Percentiles rank a stretch among this genome's conserved stretches.
These are phyloP conservation scores for Spilosoma lubricipeda DNA, from an alignment of 2,888 invertebrate species.

Conservation along the genomic window DNA sequence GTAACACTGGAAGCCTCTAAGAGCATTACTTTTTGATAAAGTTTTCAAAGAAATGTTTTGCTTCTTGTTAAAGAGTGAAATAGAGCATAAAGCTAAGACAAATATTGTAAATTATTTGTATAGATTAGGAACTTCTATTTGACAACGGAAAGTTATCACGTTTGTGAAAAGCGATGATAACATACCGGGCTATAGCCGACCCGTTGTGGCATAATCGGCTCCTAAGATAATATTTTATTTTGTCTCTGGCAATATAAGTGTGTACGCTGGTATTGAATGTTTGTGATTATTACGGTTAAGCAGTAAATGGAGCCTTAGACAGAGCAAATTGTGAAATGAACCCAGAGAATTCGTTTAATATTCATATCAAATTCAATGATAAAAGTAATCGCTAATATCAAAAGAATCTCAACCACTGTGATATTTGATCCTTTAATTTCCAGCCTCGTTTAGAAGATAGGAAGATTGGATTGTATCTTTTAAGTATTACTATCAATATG, in stretches of 20 bases:
- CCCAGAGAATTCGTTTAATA: not conserved
- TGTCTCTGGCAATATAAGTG: not conserved
- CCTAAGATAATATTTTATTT: not conserved
- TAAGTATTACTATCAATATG: conserved; percentile 55
- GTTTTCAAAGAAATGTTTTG: not conserved
- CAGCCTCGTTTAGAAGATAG: conserved; percentile 26
- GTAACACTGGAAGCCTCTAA: not conserved
- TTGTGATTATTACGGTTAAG: not conserved
- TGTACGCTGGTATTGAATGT: not conserved
- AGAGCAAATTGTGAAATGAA: conserved; percentile 3
- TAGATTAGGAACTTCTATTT: not conserved
- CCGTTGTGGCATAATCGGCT: not conserved
- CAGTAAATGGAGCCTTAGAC: not conserved
- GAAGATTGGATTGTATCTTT: conserved; percentile 29
- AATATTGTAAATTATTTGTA: not conserved
- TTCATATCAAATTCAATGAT: conserved; percentile 19
- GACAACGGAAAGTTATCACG: not conserved
- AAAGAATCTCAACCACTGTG: conserved; percentile 64
- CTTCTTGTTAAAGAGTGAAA: not conserved
- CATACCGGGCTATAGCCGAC: not conserved
- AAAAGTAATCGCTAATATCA: conserved; percentile 22
- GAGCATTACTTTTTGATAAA: not conserved
- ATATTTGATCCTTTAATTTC: conserved; percentile 57
- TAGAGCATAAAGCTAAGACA: not conserved
- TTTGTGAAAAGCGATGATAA: not conserved